Evolutionary conservation across 35 echinoderm and acorn worm species (phyloP), one percentile per base, ranked within the genome.

Genomic region (Apostichopus californicus): DNA sequence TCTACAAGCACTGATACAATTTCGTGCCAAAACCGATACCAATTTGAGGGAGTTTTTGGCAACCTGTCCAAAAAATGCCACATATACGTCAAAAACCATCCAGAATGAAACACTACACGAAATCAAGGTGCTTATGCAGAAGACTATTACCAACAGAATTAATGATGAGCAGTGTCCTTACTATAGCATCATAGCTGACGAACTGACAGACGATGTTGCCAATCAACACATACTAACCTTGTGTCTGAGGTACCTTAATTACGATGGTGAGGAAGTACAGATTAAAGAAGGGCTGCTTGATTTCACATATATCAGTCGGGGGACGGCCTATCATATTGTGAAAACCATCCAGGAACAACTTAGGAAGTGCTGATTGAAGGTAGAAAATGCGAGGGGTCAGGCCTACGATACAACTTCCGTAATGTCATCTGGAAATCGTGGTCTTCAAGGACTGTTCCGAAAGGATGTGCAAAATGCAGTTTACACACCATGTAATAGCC

Each of bases 221-320:
- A 93, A 93, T 73, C 83, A 93, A 93, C 84, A 88, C 20, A 77
- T 93, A 7, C 85, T 93, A 17, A 79, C 92, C 59, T 81, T 93
- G n/a, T 93, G 92, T 77, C 28, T 93, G 1, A 77, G 83, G 23
- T 73, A 88, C 11, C 72, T 93, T 46, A 46, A 46, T 46, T 46
- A 46, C 34, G 34, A 46, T 54, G 77, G 77, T 88, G 85, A 28
- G 28, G 13, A 78, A 53, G 22, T 54, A 13, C 26, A 93, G 72
- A 59, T 93, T 78, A 82, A 28, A 54, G 78, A 92, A 25, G 77
- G 81, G 58, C 87, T 93, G 60, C 7, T 93, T 78, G 92, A 93
- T 81, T 87, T 93, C n/a, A 20, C 87, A 72, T 68, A 93, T 70
- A 81, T 93, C 8, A 14, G 53, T 34, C 22, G 83, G 5, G 83